Conservation (phyloP, 53 echinoderm and acorn worm species). For the Pentamera pediparva region DNA sequence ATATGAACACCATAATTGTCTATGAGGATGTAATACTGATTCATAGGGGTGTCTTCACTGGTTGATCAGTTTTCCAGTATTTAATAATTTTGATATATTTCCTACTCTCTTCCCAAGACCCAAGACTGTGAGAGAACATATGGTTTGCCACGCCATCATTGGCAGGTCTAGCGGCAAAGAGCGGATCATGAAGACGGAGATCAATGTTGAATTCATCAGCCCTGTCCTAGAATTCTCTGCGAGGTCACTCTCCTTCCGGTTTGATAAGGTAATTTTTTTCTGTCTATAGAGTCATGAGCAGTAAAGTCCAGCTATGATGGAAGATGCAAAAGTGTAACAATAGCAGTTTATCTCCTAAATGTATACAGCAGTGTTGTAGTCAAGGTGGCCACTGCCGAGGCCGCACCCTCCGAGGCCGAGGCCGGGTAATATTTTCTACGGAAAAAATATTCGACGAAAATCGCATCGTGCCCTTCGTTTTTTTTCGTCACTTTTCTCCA, state of each 20-base stretch:
- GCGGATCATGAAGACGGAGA: constrained; percentile 95
- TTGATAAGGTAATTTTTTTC: constrained; percentile 68
- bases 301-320: too few relatives aligned
- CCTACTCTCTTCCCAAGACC: constrained; percentile 39
- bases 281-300: too few relatives aligned
- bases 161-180: constrained; percentile 95
- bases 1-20: too few relatives aligned
- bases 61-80: too few relatives aligned
- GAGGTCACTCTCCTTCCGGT: constrained; percentile 79
- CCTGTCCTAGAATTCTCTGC: constrained; percentile 92
- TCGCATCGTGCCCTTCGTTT: background rate
- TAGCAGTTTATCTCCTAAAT: too few relatives aligned
- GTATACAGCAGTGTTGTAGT: too few relatives aligned
- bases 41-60: too few relatives aligned
- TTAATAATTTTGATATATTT: too few relatives aligned
- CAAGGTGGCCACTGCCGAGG: too few relatives aligned
- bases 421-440: background rate
- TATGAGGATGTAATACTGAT: background rate
- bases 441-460: background rate
- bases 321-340: too few relatives aligned
- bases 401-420: too few relatives aligned
- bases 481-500: background rate
- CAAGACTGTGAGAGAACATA: constrained; percentile 78
- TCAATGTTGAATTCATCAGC: constrained; percentile 94
- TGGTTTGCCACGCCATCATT: constrained; percentile 98